These are phyloP conservation scores for Bungarus multicinctus DNA, from an alignment of 2,113 vertebrate genomes.

Conservation along the genomic window DNA sequence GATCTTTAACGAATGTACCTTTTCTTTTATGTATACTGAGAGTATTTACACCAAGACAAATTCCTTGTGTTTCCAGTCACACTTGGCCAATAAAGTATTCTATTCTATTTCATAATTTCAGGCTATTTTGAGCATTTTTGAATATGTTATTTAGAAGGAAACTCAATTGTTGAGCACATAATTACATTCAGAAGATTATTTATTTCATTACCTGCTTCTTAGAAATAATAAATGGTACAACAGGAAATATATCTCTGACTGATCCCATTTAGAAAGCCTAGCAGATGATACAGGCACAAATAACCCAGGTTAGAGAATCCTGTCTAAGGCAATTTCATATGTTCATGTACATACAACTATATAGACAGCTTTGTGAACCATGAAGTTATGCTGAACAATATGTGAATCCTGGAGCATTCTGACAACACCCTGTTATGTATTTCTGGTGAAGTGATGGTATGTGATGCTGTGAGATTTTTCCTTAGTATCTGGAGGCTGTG, in stretches of 20 bases:
- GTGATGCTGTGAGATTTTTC: background rate
- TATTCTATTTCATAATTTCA: background rate
- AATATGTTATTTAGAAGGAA: background rate
- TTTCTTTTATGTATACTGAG: too few species aligned
- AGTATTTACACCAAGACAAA: too few species aligned
- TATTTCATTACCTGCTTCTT: background rate
- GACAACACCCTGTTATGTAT: background rate
- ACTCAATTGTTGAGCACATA: background rate
- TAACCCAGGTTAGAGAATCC: background rate
- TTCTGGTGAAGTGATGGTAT: background rate
- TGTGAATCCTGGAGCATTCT: background rate
- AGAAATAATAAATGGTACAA: background rate
- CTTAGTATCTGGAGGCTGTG: background rate
- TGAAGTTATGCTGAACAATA: background rate
- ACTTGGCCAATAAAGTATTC: too few species aligned
- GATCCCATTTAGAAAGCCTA: background rate
- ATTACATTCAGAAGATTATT: background rate
- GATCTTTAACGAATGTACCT: too few species aligned
- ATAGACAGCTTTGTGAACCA: background rate
- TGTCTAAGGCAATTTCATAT: background rate
- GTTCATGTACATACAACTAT: background rate
- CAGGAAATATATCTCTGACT: background rate
- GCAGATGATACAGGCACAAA: background rate
- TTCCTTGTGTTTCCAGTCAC: too few species aligned
- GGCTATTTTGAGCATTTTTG: background rate